Percentiles rank a stretch among this genome's conserved stretches.
Conservation (phyloP, 2,113 vertebrate genomes). For the Galeopterus variegatus region DNA sequence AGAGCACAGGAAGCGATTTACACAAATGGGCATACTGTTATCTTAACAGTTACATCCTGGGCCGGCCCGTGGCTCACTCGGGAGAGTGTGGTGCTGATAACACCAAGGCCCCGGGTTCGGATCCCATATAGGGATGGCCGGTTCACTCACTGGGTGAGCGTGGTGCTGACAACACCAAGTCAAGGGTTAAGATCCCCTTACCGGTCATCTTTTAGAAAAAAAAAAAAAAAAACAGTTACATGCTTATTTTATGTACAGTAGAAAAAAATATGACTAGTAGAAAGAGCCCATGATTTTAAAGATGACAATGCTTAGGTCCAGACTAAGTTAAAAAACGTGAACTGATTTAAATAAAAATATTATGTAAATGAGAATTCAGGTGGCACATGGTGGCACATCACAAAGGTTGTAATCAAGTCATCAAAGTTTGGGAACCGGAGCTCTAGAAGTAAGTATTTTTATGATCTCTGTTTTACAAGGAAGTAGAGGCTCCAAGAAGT, state of each 20-base stretch:
- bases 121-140: no score
- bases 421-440: neutral
- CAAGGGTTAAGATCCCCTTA: no score
- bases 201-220: no score
- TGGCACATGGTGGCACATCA: neutral
- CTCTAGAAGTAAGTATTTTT: conserved; percentile 24
- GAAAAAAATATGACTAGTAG: neutral
- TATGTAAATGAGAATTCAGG: neutral
- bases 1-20: neutral
- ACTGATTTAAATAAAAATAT: conserved; percentile 60
- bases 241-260: conserved; percentile 27
- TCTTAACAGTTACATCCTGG: neutral
- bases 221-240: neutral
- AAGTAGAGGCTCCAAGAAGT: neutral
- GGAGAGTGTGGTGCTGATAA: no score
- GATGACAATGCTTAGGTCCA: conserved; percentile 2
- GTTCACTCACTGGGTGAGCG: no score
- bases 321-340: conserved; percentile 7
- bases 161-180: no score
- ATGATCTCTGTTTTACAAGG: neutral
- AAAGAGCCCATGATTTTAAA: conserved; percentile 38
- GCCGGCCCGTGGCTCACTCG: no score
- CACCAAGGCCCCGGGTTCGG: no score
- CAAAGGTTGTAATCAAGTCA: neutral
- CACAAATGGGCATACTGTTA: neutral